A percentile compares a stretch with the other conserved stretches of the same genome.
Conservation (phyloP, 1,140 invertebrate genomes). For the Brachionus plicatilis region DNA sequence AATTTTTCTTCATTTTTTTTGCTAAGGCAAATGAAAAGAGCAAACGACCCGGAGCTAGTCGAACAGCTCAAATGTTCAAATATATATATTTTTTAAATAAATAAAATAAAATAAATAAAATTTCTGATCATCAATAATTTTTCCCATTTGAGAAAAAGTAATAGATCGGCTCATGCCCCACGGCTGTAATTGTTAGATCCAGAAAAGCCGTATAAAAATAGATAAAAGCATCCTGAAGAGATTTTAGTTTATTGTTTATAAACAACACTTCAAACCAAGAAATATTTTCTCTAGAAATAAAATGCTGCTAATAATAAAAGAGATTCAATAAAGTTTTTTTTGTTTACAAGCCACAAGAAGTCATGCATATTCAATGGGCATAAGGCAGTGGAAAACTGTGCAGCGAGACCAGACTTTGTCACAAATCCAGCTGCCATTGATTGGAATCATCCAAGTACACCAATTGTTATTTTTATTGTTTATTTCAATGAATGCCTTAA, state of each 20-base stretch:
- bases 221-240: background rate
- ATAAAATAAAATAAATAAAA: no score
- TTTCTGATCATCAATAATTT: no score
- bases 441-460: no score
- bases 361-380: no score
- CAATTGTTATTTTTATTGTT: no score
- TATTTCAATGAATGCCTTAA: no score
- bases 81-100: background rate
- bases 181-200: background rate
- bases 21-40: background rate
- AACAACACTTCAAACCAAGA: background rate
- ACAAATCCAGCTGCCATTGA: no score
- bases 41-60: background rate
- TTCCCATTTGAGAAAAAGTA: background rate
- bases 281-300: background rate
- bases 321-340: background rate
- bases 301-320: background rate
- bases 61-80: background rate
- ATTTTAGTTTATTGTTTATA: background rate
- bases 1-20: background rate
- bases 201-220: background rate
- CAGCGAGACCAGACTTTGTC: no score
- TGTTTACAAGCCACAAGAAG: no score
- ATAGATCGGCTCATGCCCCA: background rate
- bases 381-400: no score